Evolutionary conservation across 2,113 vertebrate genomes (phyloP).

Genomic region (Oreochromis spilurus): DNA sequence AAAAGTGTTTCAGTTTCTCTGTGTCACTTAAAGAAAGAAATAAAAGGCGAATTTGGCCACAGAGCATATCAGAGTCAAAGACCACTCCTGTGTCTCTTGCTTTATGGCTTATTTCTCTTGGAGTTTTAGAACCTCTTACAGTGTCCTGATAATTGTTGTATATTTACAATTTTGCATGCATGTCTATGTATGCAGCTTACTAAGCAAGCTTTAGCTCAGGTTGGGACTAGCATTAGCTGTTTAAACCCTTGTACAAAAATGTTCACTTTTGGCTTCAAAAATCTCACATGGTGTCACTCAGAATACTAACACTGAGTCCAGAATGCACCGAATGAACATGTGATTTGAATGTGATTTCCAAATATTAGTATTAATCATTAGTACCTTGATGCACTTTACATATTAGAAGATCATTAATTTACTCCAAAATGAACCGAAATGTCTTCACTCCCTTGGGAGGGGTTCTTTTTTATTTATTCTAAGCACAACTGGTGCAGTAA

Average conservation of each 20-base stretch:
- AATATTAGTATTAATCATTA: neutral
- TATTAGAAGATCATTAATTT: neutral
- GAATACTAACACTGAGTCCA: neutral
- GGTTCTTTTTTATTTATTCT: neutral
- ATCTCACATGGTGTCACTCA: neutral
- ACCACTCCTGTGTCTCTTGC: neutral
- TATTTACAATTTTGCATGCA: neutral
- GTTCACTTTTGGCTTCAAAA: neutral
- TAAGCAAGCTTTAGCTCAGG: neutral
- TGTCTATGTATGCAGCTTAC: neutral
- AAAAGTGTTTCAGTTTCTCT: neutral
- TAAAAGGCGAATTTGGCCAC: neutral
- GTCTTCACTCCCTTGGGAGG: neutral
- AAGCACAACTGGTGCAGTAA: neutral
- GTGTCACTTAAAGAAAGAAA: neutral
- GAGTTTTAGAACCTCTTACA: neutral
- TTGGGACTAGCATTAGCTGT: neutral
- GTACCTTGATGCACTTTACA: conserved; percentile 5
- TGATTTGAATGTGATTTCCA: neutral
- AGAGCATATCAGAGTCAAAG: neutral
- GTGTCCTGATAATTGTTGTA: neutral
- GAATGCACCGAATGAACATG: neutral
- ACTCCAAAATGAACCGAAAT: neutral
- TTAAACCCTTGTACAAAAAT: neutral
- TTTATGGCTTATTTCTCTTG: no score